Conservation (phyloP, 2,113 vertebrate genomes). For the Neotoma lepida region DNA sequence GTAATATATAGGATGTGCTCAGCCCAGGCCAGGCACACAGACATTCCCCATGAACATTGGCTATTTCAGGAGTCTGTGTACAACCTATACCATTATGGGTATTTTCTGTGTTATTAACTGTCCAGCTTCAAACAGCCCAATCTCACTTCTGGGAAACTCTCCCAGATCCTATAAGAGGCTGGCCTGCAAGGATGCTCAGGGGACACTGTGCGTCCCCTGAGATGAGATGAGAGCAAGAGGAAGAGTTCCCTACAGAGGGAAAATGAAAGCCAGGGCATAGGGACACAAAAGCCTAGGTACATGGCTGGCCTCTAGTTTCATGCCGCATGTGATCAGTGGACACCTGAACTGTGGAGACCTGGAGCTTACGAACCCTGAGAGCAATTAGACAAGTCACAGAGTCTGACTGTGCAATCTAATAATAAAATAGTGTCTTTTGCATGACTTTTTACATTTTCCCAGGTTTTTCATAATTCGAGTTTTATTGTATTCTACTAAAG, state of each 20-base stretch:
- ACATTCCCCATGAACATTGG: fast-evolving
- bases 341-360: neutral
- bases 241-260: neutral
- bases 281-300: neutral
- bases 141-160: neutral
- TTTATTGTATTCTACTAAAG: slow-evolving; percentile 39
- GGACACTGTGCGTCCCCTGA: too few species aligned
- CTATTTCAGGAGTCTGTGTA: neutral
- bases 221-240: neutral
- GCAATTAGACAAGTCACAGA: slow-evolving; percentile 25
- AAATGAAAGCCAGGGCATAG: neutral
- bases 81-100: too few species aligned
- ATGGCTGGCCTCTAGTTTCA: neutral
- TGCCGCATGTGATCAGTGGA: neutral
- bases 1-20: neutral
- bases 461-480: slow-evolving; percentile 39
- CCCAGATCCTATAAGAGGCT: neutral
- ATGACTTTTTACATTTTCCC: neutral
- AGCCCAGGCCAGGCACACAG: neutral
- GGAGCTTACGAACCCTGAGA: neutral
- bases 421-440: neutral
- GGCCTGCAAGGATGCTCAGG: neutral
- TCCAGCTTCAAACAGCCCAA: neutral
- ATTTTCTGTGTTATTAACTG: neutral
- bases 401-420: neutral